Percentiles rank a stretch among this genome's conserved stretches.
phyloP scores from a whole-genome alignment of 1,140 invertebrate species.

The Lutraria rhynchaena region DNA sequence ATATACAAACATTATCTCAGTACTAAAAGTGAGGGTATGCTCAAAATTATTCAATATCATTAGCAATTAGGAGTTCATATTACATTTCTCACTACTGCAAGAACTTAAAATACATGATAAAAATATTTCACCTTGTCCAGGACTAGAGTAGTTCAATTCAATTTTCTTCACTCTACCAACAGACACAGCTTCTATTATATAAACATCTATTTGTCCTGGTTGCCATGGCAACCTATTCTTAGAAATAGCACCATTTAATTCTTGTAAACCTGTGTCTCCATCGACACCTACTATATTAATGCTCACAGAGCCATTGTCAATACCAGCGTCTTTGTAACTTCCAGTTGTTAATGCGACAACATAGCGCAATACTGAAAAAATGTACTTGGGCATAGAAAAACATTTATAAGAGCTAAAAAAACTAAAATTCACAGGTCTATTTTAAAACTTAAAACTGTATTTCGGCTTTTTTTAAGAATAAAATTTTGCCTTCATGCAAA shows the following conservation, averaged over 20 bases:
- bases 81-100: no score
- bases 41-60: no score
- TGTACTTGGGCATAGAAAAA: not conserved
- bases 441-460: no score
- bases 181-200: conserved; percentile 69
- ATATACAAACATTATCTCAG: no score
- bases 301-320: conserved; percentile 57
- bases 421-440: no score
- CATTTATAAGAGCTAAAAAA: no score
- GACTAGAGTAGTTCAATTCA: conserved; percentile 61
- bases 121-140: conserved; percentile 41
- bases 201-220: conserved; percentile 68
- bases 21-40: no score
- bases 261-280: conserved; percentile 68
- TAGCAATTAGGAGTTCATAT: no score
- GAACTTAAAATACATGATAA: no score
- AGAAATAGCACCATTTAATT: conserved; percentile 61
- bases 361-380: conserved; percentile 68
- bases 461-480: no score
- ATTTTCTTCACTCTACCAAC: conserved; percentile 69
- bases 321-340: conserved; percentile 63
- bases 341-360: conserved; percentile 69
- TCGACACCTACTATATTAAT: conserved; percentile 69
- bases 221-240: conserved; percentile 63
- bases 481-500: no score